phyloP scores from a whole-genome alignment of 2,797 vertebrate genomes.

The Podargus strigoides region DNA sequence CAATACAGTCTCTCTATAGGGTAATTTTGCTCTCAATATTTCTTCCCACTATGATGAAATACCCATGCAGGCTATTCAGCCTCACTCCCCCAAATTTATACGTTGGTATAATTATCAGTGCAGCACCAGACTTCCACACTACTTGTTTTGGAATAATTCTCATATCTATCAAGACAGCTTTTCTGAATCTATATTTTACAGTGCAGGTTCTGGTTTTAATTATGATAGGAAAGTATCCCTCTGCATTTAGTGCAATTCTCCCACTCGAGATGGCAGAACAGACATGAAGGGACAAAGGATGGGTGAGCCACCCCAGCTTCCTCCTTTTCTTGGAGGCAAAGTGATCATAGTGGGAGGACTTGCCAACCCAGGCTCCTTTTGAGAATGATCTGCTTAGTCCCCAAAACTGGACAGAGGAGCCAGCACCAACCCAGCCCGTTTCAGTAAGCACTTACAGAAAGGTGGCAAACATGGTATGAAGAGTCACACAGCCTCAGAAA shows the following conservation, averaged over 20 bases:
- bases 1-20: neutral
- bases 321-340: neutral
- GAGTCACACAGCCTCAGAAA: neutral
- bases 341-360: neutral
- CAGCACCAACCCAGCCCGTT: neutral
- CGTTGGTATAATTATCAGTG: too few species aligned
- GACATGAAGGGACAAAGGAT: neutral
- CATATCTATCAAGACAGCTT: neutral
- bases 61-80: neutral
- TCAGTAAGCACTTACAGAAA: neutral
- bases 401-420: neutral
- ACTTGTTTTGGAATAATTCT: neutral
- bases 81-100: fast-evolving
- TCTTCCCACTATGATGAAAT: fast-evolving
- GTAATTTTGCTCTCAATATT: neutral
- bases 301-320: neutral
- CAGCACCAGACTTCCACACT: neutral
- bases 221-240: fast-evolving
- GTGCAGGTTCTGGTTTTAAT: neutral
- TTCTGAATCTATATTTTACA: neutral
- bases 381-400: neutral
- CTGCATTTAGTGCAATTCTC: neutral
- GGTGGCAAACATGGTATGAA: neutral
- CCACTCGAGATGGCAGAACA: neutral
- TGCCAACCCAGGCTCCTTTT: neutral